Base-by-base conservation (phyloP, 1,140 invertebrate genomes). In the Drosophila jambulina region DNA sequence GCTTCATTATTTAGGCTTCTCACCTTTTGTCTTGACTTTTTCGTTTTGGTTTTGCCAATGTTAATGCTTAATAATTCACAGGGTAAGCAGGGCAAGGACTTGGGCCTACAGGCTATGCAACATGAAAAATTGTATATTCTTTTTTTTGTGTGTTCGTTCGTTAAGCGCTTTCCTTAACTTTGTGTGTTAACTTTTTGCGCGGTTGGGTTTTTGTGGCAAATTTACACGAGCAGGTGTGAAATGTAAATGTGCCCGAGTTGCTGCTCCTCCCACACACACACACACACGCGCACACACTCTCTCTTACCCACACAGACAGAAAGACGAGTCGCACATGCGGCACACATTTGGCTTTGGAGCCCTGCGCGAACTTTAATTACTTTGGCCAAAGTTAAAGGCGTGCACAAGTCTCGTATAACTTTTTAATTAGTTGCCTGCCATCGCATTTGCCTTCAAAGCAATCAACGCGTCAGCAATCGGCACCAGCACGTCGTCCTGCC, bases 381-480 rank as follows among this genome's bases (percentile, higher is more conserved):
- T 88, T 88, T 90, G 85, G 63, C 72, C 71, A 78, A 88, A 88
- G 85, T 88, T 88, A 88, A 88, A 88, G 84, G 84, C 81, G 82
- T 84, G 82, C 71, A 70, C 81, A 71, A 90, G 81, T 71, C 74
- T 61, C 56, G 75, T 77, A 78, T 90, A 88, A 88, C 84, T 88
- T 88, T 88, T 88, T 88, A 88, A 88, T 88, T 88, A 88, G 84
- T 88, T 88, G 83, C 80, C 71, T 64, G 71, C 68, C 74, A 78
- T 78, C 75, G 56, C 75, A 77, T 69, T 77, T 77, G 63, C 76
- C 85, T 80, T 90, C 80, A 84, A 81, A 78, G 85, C 85, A 88
- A 88, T 90, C 77, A 87, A 68, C 80, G 67, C 59, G 70, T 61
- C 76, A 69, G 59, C 49, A 77, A 60, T 70, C 61, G 48, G 68